Base-by-base conservation (phyloP, 1,140 invertebrate genomes). In the Drosophila simulans region DNA sequence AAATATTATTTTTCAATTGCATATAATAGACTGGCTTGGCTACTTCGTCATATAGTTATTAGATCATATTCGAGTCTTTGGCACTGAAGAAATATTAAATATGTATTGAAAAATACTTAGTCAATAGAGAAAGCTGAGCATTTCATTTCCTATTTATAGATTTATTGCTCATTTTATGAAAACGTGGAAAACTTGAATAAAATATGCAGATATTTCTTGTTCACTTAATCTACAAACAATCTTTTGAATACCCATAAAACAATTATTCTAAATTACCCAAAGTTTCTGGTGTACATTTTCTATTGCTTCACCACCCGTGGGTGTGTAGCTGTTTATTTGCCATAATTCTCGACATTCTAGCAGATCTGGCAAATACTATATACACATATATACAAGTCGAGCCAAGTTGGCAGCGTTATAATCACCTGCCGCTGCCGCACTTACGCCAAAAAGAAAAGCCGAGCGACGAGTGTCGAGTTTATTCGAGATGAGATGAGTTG, bases 341-440 rank as follows among this genome's bases (percentile, higher is more conserved):
- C 39, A 70, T 70, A 49, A 70, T 70, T 70, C 54, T 49, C 35
- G 70, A 10, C 35, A 70, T 70, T 56, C 49, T 52, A 20, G 49
- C 49, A 69, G 68, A 64, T 70, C 42, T 71, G 57, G 43, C 64
- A 48, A 48, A 49, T 71, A 39, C 37, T 39, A 10, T 37, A 37
- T 13, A 3, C 13, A 39, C 10, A 39, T 13, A 39, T 39, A 57
- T 70, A 71, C 27, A 49, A 70, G 43, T 57, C 66, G 40, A 15
- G 42, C 17, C 35, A 48, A 56, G 65, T 37, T 57, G 52, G 68
- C 68, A 49, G 68, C 66, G 13, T 57, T 74, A 68, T 83, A 69
- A 83, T 78, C 69, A 75, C 55, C 58, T 51, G 54, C 58, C 43
- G 43, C 42, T 39, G 55, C 52, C 66, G 35, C 66, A 70, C 66